phyloP scores from a whole-genome alignment of 2,797 vertebrate genomes.

The Tiaroga cobitis region DNA sequence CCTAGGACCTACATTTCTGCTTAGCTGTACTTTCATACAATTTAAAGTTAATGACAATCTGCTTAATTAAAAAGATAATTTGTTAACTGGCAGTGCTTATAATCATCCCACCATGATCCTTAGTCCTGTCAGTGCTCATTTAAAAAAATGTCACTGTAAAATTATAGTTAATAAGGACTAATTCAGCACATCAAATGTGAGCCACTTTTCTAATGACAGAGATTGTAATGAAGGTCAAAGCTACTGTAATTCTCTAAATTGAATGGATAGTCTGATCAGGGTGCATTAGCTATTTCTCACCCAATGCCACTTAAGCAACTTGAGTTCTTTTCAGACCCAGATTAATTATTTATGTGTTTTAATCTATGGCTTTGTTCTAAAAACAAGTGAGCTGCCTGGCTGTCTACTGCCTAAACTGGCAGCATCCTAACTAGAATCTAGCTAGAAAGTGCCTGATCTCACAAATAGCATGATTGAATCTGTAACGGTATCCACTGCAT shows the following conservation, averaged over 20 bases:
- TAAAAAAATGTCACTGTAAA: not conserved
- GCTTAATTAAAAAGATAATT: not conserved
- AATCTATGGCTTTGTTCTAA: not conserved
- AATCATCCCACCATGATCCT: not conserved
- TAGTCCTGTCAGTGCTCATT: not conserved
- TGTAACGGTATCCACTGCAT: not conserved
- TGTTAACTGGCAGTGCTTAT: not conserved
- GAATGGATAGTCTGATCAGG: not conserved
- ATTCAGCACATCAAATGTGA: slow-evolving; percentile 20
- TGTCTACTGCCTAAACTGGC: not conserved
- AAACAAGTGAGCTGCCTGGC: not conserved
- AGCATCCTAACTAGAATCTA: not conserved
- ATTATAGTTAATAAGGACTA: slow-evolving; percentile 2
- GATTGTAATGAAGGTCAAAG: not conserved
- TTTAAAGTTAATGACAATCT: slow-evolving; percentile 1
- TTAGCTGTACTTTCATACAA: not conserved
- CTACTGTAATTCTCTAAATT: not conserved
- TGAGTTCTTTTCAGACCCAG: not conserved
- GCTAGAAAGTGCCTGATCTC: not conserved
- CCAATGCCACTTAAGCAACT: not conserved
- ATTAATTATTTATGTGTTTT: not conserved
- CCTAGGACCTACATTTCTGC: not conserved
- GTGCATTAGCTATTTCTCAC: not conserved
- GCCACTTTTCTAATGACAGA: not conserved
- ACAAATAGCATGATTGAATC: not conserved